Evolutionary conservation across 2,797 vertebrate species (phyloP).

Genomic region (Molossus alvarezi): DNA sequence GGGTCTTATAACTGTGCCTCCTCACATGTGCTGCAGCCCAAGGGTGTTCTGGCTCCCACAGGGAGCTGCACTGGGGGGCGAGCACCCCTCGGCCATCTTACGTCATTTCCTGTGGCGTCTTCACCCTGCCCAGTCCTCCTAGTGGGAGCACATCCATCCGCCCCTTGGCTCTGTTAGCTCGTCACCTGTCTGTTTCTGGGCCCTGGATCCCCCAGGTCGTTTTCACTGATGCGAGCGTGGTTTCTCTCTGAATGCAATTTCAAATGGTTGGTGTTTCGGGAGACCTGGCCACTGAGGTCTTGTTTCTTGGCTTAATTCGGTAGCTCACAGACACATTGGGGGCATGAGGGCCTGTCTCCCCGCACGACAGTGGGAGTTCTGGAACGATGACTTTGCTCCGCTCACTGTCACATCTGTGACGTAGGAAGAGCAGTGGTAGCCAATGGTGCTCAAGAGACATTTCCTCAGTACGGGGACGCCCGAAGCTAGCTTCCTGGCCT

Average conservation of each 20-base stretch:
- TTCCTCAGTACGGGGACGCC: neutral
- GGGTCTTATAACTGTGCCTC: fast-evolving
- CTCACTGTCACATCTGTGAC: neutral
- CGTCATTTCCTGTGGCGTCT: neutral
- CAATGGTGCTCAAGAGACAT: neutral
- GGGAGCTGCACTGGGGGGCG: neutral
- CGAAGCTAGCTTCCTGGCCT: no score
- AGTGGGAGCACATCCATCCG: neutral
- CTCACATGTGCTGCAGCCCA: no score
- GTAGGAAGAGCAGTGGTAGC: neutral
- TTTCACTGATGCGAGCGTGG: neutral
- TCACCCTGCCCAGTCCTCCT: no score
- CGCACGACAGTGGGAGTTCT: no score
- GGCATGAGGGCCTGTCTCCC: neutral
- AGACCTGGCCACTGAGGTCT: neutral
- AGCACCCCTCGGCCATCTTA: neutral
- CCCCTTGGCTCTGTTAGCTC: neutral
- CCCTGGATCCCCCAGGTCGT: neutral
- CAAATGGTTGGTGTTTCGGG: neutral
- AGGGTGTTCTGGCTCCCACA: fast-evolving
- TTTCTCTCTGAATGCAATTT: neutral
- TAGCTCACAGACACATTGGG: neutral
- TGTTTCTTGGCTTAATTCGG: neutral
- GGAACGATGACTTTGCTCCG: neutral
- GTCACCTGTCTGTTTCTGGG: neutral